These are phyloP conservation scores for Pygocentrus nattereri DNA, from an alignment of 2,797 vertebrate genomes.

Conservation along the genomic window DNA sequence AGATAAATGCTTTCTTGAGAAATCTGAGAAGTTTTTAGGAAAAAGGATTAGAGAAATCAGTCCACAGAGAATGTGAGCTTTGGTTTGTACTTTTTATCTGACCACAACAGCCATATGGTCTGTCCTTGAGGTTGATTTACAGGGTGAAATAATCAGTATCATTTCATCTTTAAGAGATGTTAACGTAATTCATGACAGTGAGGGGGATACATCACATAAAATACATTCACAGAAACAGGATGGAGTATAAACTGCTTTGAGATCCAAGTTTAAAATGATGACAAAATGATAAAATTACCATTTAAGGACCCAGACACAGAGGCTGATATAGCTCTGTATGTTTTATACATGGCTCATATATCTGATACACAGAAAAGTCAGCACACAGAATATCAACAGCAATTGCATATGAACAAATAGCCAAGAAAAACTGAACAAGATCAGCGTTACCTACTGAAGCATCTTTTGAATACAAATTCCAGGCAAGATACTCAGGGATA, in stretches of 20 bases:
- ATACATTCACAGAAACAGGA: not conserved
- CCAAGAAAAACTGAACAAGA: not conserved
- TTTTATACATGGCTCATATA: not conserved
- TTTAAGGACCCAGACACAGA: not conserved
- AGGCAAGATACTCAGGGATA: not conserved
- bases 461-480: not conserved
- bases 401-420: no score
- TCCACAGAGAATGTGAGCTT: constrained; percentile 3
- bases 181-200: constrained; percentile 6
- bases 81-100: constrained; percentile 1
- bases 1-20: constrained; percentile 9
- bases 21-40: not conserved
- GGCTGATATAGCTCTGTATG: not conserved
- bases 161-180: constrained; percentile 1
- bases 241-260: not conserved
- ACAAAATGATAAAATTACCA: not conserved
- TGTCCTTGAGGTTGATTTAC: not conserved
- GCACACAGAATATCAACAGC: no score
- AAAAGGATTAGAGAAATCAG: constrained; percentile 14
- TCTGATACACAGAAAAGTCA: not conserved
- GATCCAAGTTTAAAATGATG: not conserved
- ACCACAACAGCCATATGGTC: not conserved
- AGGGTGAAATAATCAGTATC: constrained; percentile 1
- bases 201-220: constrained; percentile 6
- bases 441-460: not conserved